Percentiles rank a stretch among this genome's conserved stretches.
These are phyloP conservation scores for Cephus spinipes DNA, from an alignment of 2,888 invertebrate genomes.

Conservation along the genomic window DNA sequence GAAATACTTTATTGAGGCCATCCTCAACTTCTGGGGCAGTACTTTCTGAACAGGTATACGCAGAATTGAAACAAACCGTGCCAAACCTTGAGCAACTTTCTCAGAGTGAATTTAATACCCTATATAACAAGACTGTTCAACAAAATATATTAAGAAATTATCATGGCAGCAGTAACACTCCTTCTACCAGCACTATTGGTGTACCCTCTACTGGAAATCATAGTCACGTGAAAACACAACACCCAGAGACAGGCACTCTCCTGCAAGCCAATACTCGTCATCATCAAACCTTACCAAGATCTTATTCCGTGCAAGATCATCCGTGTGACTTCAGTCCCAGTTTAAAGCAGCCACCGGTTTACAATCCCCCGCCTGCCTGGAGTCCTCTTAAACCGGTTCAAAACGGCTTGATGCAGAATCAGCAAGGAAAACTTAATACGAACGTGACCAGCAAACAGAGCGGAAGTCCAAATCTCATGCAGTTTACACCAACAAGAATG, in stretches of 20 bases:
- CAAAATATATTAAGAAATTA: conserved; percentile 62
- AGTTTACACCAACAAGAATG: conserved; percentile 40
- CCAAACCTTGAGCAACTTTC: conserved; percentile 62
- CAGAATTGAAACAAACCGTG: conserved; percentile 60
- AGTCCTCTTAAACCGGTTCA: conserved; percentile 55
- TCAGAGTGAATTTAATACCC: conserved; percentile 63
- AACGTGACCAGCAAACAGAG: conserved; percentile 35
- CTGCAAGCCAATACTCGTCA: conserved; percentile 29
- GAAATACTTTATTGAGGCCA: conserved; percentile 34
- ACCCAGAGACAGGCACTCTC: conserved; percentile 12
- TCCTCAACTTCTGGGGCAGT: conserved; percentile 37
- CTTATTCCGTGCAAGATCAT: conserved; percentile 42
- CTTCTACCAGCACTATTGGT: conserved; percentile 17
- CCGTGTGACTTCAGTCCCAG: conserved; percentile 55
- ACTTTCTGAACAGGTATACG: conserved; percentile 61
- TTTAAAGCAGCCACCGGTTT: conserved; percentile 59
- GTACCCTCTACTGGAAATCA: conserved; percentile 27
- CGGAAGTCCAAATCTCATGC: conserved; percentile 51
- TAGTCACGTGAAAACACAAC: conserved; percentile 25
- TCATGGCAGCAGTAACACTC: conserved; percentile 30
- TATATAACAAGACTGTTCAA: conserved; percentile 63
- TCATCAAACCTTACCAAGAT: conserved; percentile 48
- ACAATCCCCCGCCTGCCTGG: conserved; percentile 54
- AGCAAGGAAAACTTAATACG: conserved; percentile 35
- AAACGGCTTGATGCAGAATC: conserved; percentile 48